Base-by-base conservation (phyloP, 2,888 invertebrate species). In the Lepeophtheirus nordmannii region DNA sequence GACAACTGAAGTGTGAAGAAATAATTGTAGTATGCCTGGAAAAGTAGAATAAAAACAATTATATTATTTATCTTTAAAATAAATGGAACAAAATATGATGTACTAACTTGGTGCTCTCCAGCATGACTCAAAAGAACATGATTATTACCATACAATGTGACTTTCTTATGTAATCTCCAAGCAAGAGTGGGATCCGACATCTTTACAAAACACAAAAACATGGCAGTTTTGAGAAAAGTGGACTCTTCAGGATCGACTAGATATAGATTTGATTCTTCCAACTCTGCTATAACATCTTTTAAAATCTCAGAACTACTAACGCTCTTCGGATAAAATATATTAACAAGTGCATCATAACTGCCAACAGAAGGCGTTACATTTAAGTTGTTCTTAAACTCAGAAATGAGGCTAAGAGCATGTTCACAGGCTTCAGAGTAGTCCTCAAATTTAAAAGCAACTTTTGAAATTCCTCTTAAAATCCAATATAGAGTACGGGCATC, bases 351-450 rank as follows among this genome's bases (percentile, higher is more conserved):
- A 14, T 46, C 8, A 46, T 46, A 46, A 5, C n/a, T 17, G 2
- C 53, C 53, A 17, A 46, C 17, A 14, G 53, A 46, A 17, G 53
- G 53, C 2, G 5, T 5, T n/a, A 46, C 17, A 17, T 46, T 46
- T 8, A 46, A 17, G 5, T 46, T 14, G 30, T 30, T 30, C 17
- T 46, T 46, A 17, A 46, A 46, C 8, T 46, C 53, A 17, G 53
- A 46, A 46, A 46, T 46, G 53, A 46, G 53, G 8, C 53, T 46
- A 3, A 14, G 14, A 1, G 8, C 53, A 17, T 46, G 53, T 17
- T 46, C 53, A 46, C 53, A 46, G 53, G 53, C 8, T 17, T 46
- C 53, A 17, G 53, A 46, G 53, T 46, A 46, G 53, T 46, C 53
- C 17, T 46, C 53, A 17, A 8, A 46, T 5, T 17, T 14, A 46